Evolutionary conservation across 2,888 invertebrate genomes (phyloP).

Genomic region (Thelaira solivaga): DNA sequence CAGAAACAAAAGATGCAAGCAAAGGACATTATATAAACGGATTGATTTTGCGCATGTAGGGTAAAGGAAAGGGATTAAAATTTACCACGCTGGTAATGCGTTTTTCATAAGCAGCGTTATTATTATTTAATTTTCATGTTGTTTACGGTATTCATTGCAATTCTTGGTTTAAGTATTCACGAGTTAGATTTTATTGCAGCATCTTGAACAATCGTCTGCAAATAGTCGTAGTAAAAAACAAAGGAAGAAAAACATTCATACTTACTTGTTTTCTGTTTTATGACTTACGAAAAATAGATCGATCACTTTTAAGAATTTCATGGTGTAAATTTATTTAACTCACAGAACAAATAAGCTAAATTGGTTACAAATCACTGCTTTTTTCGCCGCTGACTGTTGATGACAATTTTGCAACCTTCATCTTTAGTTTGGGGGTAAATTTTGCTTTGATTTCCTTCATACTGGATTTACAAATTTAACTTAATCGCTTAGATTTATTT

Average conservation of each 20-base stretch:
- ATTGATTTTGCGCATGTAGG: conserved; percentile 32
- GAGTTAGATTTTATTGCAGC: conserved; percentile 75
- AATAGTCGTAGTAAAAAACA: conserved; percentile 34
- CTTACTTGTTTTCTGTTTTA: conserved; percentile 20
- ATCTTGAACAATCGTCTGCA: conserved; percentile 73
- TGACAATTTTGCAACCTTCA: not conserved
- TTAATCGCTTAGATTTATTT: conserved; percentile 57
- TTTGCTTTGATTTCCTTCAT: conserved; percentile 42
- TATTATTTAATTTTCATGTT: conserved; percentile 72
- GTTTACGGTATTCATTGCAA: conserved; percentile 19
- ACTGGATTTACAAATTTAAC: conserved; percentile 31
- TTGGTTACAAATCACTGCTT: conserved; percentile 35
- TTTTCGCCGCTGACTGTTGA: conserved; percentile 4
- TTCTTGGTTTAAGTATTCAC: conserved; percentile 56
- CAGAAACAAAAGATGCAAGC: not conserved
- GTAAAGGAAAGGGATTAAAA: conserved; percentile 27
- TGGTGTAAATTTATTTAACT: conserved; percentile 22
- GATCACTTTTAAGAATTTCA: conserved; percentile 44
- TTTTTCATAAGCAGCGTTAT: conserved; percentile 72
- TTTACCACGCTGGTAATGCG: conserved; percentile 68
- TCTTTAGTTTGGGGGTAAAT: too few relatives aligned
- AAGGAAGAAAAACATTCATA: conserved; percentile 25
- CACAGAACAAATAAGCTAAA: conserved; percentile 11
- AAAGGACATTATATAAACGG: conserved; percentile 10
- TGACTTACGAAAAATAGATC: conserved; percentile 43